A percentile compares a stretch with the other conserved stretches of the same genome.
Conservation (phyloP, 35 echinoderm and acorn worm species). For the Apostichopus parvimensis region DNA sequence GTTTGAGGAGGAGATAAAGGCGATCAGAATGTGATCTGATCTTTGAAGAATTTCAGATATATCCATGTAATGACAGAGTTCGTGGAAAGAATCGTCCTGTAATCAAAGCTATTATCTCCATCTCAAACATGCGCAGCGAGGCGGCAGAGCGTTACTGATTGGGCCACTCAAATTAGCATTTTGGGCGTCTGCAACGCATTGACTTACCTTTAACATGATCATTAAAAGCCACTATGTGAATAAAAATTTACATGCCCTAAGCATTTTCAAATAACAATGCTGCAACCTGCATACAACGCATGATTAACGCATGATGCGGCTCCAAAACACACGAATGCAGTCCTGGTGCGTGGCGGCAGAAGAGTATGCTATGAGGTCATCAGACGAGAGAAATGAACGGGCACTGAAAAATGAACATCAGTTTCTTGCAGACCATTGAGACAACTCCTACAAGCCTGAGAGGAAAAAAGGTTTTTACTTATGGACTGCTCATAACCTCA, state of each 20-base stretch:
- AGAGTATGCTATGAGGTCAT: background rate
- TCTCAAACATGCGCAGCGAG: conserved; percentile 37
- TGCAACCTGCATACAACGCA: background rate
- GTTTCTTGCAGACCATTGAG: no score
- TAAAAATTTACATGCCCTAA: background rate
- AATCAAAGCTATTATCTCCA: conserved; percentile 10
- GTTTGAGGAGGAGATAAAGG: conserved; percentile 26
- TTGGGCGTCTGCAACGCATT: background rate
- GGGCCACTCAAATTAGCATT: background rate
- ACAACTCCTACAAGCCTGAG: no score
- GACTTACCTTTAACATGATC: background rate
- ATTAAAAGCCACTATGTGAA: no score
- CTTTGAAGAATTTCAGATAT: background rate
- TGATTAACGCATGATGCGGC: background rate
- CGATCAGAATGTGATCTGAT: background rate
- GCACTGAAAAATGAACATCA: background rate
- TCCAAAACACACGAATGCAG: background rate
- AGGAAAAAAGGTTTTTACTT: no score
- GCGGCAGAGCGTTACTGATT: background rate
- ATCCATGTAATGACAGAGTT: background rate
- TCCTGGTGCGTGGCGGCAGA: background rate
- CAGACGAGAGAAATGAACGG: background rate
- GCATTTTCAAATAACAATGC: background rate
- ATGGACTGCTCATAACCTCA: background rate
- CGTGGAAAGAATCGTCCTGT: no score